Base-by-base conservation (phyloP, 2,797 vertebrate genomes). In the Falco concolor region DNA sequence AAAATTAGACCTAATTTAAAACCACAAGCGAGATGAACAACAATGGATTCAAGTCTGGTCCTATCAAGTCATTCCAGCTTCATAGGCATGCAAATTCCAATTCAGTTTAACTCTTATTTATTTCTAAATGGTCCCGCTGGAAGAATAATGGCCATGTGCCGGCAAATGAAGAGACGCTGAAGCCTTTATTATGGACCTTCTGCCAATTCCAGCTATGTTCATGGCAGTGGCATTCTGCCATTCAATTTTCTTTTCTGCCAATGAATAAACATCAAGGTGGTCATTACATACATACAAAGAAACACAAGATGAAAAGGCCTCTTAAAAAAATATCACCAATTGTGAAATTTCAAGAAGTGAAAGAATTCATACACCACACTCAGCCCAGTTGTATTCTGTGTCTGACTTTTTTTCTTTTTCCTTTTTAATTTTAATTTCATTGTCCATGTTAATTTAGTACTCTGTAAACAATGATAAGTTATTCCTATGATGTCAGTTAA, bases 191-290 rank as follows among this genome's bases (percentile, higher is more conserved):
- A 85, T 5, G 45, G 82, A 93, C 47, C 30, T 83, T 47, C 93
- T 96, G 75, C 76, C 83, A 93, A 52, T 78, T 92, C 69, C 79
- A 91, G 57, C 83, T 84, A 68, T 32, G 47, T 50, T 91, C 49
- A 60, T 14, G 86, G 68, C 86, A 59, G 32, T 57, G 86, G 86
- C 90, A 87, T 90, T 93, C 79, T 92, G 88, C 86, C 94, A 94
- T 75, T 92, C 91, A 54, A 73, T 96, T 88, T 93, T 65, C 82
- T 83, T 67, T 52, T 85, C 74, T 63, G 82, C n/a, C 82, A 96
- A 72, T 73, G 76, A 90, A 86, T 91, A 83, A 94, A 91, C 59
- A 90, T 64, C 40, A 74, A 57, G 54, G 74, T 61, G 57, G 56
- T 73, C 0, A 0, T 84, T 93, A 45, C 12, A 49, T 14, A 67